A percentile compares a stretch with the other conserved stretches of the same genome.
phyloP scores from a whole-genome alignment of 2,888 invertebrate genomes.

The Polia nebulosa region DNA sequence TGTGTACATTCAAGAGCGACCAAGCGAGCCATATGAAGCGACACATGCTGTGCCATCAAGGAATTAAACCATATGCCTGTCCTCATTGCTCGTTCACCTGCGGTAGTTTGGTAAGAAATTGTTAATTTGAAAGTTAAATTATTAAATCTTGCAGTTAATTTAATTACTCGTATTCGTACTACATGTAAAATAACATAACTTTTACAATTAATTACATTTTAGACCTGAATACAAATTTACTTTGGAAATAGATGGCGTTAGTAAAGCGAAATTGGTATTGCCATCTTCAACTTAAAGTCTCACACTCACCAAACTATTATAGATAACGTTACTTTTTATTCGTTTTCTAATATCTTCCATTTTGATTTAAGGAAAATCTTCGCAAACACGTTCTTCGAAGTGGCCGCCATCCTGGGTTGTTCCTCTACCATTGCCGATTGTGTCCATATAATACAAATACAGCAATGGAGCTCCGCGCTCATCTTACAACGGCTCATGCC shows the following conservation, averaged over 20 bases:
- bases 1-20: conserved; percentile 93
- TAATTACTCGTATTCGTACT: no score
- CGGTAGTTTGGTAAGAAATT: conserved; percentile 93
- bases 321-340: not conserved
- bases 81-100: conserved; percentile 95
- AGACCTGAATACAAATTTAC: not conserved
- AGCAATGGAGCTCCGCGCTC: conserved; percentile 93
- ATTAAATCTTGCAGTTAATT: no score
- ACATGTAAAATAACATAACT: not conserved
- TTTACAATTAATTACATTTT: not conserved
- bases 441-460: conserved; percentile 92
- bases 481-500: conserved; percentile 91
- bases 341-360: not conserved
- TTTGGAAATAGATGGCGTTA: conserved; percentile 16
- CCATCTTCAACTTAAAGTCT: not conserved
- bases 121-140: no score
- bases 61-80: conserved; percentile 96
- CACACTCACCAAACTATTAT: no score
- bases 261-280: not conserved
- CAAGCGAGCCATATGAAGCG: conserved; percentile 94
- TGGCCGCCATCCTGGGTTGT: conserved; percentile 94
- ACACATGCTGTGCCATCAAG: conserved; percentile 95
- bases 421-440: conserved; percentile 94
- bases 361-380: conserved; percentile 93
- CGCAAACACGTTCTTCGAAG: conserved; percentile 96